These are phyloP conservation scores for Palythoa caribaeorum DNA, from an alignment of 92 coral and sea anemone species.

Conservation along the genomic window DNA sequence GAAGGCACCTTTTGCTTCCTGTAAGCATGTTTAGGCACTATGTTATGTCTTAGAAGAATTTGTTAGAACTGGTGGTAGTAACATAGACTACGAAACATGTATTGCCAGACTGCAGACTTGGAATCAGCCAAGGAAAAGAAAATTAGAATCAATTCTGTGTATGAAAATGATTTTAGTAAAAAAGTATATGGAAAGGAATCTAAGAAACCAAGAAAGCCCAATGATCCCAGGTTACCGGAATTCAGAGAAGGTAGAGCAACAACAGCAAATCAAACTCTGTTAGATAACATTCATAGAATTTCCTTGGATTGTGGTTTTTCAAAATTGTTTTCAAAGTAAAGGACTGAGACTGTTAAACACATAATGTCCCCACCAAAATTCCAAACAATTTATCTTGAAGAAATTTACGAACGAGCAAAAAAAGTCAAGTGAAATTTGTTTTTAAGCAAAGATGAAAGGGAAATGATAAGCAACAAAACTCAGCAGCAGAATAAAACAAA, in stretches of 20 bases:
- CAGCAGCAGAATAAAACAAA: conserved; percentile 13
- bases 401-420: conserved; percentile 10
- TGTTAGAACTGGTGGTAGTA: background rate
- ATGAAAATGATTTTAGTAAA: background rate
- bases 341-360: background rate
- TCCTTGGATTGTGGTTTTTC: background rate
- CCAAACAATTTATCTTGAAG: background rate
- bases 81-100: conserved; percentile 26
- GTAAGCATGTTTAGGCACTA: conserved; percentile 53
- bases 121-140: conserved; percentile 11
- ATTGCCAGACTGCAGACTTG: background rate
- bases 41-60: conserved; percentile 52
- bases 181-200: conserved; percentile 6
- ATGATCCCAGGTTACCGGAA: background rate
- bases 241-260: background rate
- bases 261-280: too few species aligned
- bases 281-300: too few species aligned
- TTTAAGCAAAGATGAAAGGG: background rate
- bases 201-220: background rate
- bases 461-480: background rate
- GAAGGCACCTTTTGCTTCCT: conserved; percentile 49
- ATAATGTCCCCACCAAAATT: background rate
- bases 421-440: conserved; percentile 1
- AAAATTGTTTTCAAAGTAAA: background rate
- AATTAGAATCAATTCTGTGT: background rate